These are phyloP conservation scores for Myotis pilosus DNA, from an alignment of 2,797 vertebrate species.

Conservation along the genomic window DNA sequence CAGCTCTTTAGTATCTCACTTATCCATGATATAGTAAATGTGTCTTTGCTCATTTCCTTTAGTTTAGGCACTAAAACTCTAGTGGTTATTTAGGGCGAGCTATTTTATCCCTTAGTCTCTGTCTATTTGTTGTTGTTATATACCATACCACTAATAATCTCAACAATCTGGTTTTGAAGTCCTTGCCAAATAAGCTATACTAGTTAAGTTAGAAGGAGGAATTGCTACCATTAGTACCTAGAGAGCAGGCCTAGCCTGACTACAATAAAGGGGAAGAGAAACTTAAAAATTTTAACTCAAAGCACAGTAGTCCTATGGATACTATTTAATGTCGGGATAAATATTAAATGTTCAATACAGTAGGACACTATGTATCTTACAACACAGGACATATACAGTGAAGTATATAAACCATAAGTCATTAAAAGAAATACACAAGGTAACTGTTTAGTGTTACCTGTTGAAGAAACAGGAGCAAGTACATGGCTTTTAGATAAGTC, in stretches of 20 bases:
- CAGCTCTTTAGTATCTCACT: conserved; percentile 22
- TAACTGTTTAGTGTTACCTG: neutral
- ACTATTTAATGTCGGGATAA: conserved; percentile 2
- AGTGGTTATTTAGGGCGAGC: neutral
- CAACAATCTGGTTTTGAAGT: conserved; percentile 23
- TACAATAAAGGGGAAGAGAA: neutral
- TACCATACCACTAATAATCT: neutral
- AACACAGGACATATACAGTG: neutral
- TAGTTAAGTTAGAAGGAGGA: neutral
- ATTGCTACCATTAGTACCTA: neutral
- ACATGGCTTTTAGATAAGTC: conserved; percentile 21
- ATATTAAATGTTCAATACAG: neutral
- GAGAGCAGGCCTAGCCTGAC: neutral
- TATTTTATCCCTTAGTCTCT: neutral
- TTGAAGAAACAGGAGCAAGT: conserved; percentile 53
- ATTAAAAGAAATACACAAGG: neutral
- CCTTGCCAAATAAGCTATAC: neutral
- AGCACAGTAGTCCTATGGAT: neutral
- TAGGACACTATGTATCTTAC: conserved; percentile 3
- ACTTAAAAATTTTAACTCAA: neutral
- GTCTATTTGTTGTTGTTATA: neutral
- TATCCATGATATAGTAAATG: neutral
- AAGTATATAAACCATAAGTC: conserved; percentile 10
- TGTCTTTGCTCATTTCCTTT: conserved; percentile 25
- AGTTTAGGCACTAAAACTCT: neutral